Evolutionary conservation across 2,113 vertebrate genomes (phyloP).

Genomic region (Terrapene triunguis): DNA sequence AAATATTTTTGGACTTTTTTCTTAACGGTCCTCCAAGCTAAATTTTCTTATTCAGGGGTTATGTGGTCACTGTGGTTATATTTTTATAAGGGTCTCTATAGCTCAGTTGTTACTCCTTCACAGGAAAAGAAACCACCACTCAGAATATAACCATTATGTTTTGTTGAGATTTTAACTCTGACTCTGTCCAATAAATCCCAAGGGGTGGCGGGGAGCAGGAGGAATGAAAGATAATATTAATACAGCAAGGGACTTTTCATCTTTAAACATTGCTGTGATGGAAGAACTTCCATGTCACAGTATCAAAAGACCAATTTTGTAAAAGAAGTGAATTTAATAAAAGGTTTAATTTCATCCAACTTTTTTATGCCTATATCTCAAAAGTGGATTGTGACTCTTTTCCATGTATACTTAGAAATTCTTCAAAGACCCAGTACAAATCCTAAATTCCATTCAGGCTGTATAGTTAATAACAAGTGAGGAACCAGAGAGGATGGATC

Average conservation of each 20-base stretch:
- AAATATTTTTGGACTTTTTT: background rate
- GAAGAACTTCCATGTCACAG: background rate
- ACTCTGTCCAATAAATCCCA: background rate
- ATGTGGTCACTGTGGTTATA: background rate
- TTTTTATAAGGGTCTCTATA: background rate
- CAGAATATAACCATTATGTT: background rate
- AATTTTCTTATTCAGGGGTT: background rate
- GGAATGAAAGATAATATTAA: background rate
- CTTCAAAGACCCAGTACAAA: background rate
- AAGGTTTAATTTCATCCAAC: background rate
- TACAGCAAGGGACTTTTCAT: background rate
- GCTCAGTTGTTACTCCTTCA: background rate
- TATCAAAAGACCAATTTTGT: constrained; percentile 3
- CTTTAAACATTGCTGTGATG: background rate
- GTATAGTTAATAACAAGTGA: background rate
- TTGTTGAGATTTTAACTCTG: background rate
- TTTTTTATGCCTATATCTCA: background rate
- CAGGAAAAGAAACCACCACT: background rate
- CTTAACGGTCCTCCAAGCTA: too few relatives aligned
- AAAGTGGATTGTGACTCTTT: background rate
- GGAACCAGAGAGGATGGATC: background rate
- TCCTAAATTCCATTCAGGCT: background rate
- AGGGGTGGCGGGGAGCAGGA: accelerated
- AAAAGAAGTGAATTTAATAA: constrained; percentile 14
- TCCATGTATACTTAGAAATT: background rate